Percentiles rank a stretch among this genome's conserved stretches.
Evolutionary conservation across 2,888 invertebrate genomes (phyloP).

Genomic region (Mayetiola destructor): DNA sequence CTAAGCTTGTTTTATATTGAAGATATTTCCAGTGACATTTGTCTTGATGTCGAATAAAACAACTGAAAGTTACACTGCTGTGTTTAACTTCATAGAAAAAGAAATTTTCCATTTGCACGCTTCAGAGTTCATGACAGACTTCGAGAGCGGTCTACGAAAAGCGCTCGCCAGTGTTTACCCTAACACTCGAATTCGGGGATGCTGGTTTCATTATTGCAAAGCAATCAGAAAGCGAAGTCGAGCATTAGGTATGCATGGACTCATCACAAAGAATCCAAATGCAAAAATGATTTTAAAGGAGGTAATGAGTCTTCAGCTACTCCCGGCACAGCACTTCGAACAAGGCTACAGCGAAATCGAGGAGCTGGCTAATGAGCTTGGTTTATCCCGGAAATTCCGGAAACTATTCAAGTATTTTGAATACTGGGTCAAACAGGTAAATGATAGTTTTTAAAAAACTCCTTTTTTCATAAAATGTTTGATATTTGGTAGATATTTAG

Average conservation of each 20-base stretch:
- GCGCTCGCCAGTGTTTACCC: not conserved
- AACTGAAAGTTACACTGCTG: not conserved
- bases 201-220: not conserved
- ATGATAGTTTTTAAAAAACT: not conserved
- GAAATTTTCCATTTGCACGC: not conserved
- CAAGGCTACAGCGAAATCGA: not conserved
- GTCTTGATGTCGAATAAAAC: not conserved
- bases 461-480: not conserved
- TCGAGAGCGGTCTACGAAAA: not conserved
- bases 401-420: not conserved
- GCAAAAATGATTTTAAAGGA: not conserved
- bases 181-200: not conserved
- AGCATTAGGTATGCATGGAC: not conserved
- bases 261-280: not conserved
- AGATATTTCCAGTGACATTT: not conserved
- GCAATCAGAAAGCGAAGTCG: not conserved
- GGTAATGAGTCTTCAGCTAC: not conserved
- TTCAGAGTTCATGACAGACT: not conserved
- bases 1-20: too few relatives aligned
- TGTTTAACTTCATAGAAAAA: not conserved
- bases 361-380: not conserved
- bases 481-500: too few relatives aligned
- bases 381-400: too few relatives aligned
- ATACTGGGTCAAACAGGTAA: not conserved
- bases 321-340: not conserved